Evolutionary conservation across 2,797 vertebrate genomes (phyloP).

Genomic region (Sebastes jordani): DNA sequence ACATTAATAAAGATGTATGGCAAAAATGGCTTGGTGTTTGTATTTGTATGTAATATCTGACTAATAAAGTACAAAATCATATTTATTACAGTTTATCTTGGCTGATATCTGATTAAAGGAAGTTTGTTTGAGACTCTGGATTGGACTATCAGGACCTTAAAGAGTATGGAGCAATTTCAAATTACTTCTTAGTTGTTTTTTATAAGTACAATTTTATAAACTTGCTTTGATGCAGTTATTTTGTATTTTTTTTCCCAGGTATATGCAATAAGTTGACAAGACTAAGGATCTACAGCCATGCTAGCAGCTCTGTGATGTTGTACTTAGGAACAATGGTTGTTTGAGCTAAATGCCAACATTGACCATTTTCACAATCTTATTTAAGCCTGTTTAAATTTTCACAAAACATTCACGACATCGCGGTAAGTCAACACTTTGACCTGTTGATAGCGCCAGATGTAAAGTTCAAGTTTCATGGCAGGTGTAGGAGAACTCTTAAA

Average conservation of each 20-base stretch:
- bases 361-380: neutral
- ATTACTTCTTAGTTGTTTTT: neutral
- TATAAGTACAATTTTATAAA: neutral
- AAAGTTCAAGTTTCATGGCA: neutral
- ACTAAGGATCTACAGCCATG: neutral
- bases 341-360: neutral
- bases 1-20: slow-evolving; percentile 79
- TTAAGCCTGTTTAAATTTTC: neutral
- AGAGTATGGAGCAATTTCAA: neutral
- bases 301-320: neutral
- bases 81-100: neutral
- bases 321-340: neutral
- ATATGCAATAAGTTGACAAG: neutral
- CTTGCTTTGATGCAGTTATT: neutral
- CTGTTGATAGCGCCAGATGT: neutral
- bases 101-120: neutral
- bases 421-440: too few relatives aligned
- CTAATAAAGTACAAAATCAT: neutral
- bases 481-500: neutral
- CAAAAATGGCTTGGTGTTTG: slow-evolving; percentile 26
- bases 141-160: neutral
- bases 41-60: neutral
- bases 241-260: neutral
- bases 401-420: too few relatives aligned
- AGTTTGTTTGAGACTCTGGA: neutral